These are phyloP conservation scores for Ditylenchus weischeri DNA, from an alignment of 2,888 invertebrate genomes.

Conservation along the genomic window DNA sequence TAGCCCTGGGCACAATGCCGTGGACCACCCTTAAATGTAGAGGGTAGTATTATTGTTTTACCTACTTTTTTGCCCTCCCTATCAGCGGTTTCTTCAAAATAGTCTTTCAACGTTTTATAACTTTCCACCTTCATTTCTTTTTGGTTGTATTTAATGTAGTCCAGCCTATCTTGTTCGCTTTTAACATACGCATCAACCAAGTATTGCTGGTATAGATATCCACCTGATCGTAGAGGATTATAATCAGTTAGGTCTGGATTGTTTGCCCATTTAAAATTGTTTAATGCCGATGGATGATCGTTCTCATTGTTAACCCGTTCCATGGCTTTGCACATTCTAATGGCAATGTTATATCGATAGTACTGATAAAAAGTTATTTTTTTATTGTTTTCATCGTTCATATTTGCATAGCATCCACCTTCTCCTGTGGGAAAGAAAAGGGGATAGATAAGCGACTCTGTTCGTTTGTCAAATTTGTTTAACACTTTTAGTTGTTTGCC, in stretches of 20 bases:
- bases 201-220: constrained; percentile 23
- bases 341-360: too few relatives aligned
- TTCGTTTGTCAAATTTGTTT: not conserved
- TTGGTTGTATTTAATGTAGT: not conserved
- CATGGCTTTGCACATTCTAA: too few relatives aligned
- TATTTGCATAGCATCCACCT: too few relatives aligned
- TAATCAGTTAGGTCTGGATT: too few relatives aligned
- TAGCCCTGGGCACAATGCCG: constrained; percentile 17
- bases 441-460: not conserved
- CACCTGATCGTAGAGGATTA: constrained; percentile 9
- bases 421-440: too few relatives aligned
- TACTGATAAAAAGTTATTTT: too few relatives aligned
- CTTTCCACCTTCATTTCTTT: constrained; percentile 20
- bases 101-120: constrained; percentile 20
- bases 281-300: too few relatives aligned
- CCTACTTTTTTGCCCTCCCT: constrained; percentile 11
- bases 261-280: too few relatives aligned
- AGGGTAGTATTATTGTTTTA: constrained; percentile 21
- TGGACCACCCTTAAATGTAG: constrained; percentile 20
- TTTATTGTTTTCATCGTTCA: too few relatives aligned
- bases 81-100: not conserved
- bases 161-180: constrained; percentile 21
- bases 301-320: too few relatives aligned
- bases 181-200: constrained; percentile 12
- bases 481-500: not conserved